phyloP scores from a whole-genome alignment of 2,113 vertebrate genomes.

The Mungos mungo region DNA sequence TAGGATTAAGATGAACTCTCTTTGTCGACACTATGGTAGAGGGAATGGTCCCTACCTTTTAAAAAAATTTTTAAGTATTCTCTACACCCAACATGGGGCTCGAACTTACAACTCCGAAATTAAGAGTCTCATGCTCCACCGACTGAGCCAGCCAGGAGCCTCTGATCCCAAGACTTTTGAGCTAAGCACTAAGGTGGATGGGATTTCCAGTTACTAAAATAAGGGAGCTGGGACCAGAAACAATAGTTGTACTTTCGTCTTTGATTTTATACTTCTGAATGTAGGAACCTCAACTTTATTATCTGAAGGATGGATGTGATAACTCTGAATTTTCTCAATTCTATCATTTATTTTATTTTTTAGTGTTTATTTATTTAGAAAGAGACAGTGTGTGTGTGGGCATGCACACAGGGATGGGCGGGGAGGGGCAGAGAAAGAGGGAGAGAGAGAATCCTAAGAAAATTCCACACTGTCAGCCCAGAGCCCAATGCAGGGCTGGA shows the following conservation, averaged over 20 bases:
- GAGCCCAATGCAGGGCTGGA: too few species aligned
- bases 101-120: too few species aligned
- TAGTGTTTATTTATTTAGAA: too few species aligned
- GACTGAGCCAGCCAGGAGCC: too few species aligned
- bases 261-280: not conserved
- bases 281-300: not conserved
- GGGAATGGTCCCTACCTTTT: not conserved
- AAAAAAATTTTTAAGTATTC: too few species aligned
- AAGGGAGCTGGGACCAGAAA: not conserved
- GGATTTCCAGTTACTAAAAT: not conserved
- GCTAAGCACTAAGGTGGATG: not conserved
- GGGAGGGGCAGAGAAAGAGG: too few species aligned
- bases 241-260: not conserved
- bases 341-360: not conserved
- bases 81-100: too few species aligned
- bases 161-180: not conserved
- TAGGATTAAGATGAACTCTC: not conserved
- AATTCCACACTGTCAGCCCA: too few species aligned
- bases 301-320: not conserved
- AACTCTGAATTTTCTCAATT: not conserved
- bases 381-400: too few species aligned
- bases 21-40: not conserved
- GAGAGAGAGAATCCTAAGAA: too few species aligned
- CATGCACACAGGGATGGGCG: too few species aligned
- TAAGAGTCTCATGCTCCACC: too few species aligned